phyloP scores from a whole-genome alignment of 2,888 invertebrate species.

The Ctena decussata region DNA sequence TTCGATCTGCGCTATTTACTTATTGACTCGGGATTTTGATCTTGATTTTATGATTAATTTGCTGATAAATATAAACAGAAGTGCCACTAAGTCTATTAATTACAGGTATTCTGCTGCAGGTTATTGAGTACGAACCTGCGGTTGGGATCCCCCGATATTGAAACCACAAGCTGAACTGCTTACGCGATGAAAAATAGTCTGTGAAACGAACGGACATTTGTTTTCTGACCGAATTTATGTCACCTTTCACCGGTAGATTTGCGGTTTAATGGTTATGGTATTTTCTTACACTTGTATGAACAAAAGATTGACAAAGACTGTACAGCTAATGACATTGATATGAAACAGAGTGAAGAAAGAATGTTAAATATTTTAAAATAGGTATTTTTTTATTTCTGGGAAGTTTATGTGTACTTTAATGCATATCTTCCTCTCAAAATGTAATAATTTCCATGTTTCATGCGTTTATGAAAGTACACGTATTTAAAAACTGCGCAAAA shows the following conservation, averaged over 20 bases:
- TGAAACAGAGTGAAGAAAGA: background rate
- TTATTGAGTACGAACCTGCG: background rate
- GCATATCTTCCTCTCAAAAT: too few species aligned
- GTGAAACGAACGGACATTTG: background rate
- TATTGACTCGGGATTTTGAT: background rate
- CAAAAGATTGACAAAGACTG: background rate
- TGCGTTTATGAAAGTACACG: too few species aligned
- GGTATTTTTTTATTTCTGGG: background rate
- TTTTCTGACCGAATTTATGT: background rate
- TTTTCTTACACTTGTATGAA: background rate
- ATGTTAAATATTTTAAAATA: background rate
- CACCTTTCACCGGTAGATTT: background rate
- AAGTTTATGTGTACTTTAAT: too few species aligned
- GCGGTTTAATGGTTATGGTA: background rate
- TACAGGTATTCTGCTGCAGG: background rate
- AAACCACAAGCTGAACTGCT: background rate
- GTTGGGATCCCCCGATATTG: background rate
- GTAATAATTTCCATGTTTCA: too few species aligned
- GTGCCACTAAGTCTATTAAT: too few species aligned
- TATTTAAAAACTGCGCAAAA: too few species aligned
- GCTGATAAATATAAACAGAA: too few species aligned
- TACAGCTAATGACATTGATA: background rate
- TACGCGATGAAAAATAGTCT: constrained; percentile 2
- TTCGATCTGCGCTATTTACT: background rate
- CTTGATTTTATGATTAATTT: constrained; percentile 1